Base-by-base conservation (phyloP, 2,888 invertebrate genomes). In the Aradus depressus region DNA sequence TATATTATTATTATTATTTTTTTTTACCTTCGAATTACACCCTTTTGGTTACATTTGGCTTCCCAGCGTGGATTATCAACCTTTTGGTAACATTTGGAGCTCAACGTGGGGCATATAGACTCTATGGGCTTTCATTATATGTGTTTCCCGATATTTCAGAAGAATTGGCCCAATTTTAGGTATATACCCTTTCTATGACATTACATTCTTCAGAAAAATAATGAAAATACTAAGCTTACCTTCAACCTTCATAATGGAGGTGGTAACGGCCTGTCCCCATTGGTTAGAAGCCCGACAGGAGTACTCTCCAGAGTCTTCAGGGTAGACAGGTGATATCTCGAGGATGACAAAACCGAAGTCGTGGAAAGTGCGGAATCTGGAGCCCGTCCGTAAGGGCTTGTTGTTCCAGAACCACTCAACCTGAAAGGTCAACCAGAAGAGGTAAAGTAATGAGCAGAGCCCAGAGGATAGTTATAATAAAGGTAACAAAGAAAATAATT, bases 281-380 rank as follows among this genome's bases (percentile, higher is more conserved):
- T 89, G 84, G 62, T 91, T 91, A 52, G 76, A 79, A 16, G 91
- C 91, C 64, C 90, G 77, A 70, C 91, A 91, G 43, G 85, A 80
- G 64, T 87, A 89, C 71, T 88, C 88, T 16, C 93, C 95, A 22
- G 91, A 87, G 67, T 97, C 96, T 73, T 93, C 92, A 1, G 92
- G 91, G 66, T 93, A 93, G 10, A 95, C 92, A 0, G 96, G 96
- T 6, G 92, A 88, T 62, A 97, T 95, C 75, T 97, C 96, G 59
- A 97, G 75, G 60, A 96, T 92, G 23, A 93, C 95, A 66, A 93
- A 95, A 52, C 97, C 96, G 69, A 97, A 96, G 71, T 97, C 96
- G 65, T 92, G 89, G 80, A 93, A 91, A 25, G 95, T 93, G 59
- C 95, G 85, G 75, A 93, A 92, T 60, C 93, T 77, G 8, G 92